Base-by-base conservation (phyloP, 2,888 invertebrate genomes). In the Schrankia costaestrigalis region DNA sequence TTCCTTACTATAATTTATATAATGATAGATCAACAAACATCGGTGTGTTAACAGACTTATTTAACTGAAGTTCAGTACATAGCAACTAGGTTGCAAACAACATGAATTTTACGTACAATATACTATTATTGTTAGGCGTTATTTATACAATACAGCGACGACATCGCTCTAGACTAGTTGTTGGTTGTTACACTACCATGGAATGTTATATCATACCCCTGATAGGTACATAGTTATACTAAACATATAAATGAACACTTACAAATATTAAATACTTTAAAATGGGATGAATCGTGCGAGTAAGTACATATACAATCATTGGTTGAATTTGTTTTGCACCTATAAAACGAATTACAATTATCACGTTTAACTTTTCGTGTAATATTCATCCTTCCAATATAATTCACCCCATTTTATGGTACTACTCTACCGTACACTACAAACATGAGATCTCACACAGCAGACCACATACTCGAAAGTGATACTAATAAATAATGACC, bases 401-500 rank as follows among this genome's bases (percentile, higher is more conserved):
- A n/a, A n/a, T n/a, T n/a, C n/a, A n/a, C n/a, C n/a, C n/a, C n/a
- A n/a, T n/a, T n/a, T n/a, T n/a, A n/a, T n/a, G n/a, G n/a, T n/a
- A n/a, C n/a, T n/a, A n/a, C n/a, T n/a, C n/a, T n/a, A n/a, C n/a
- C 55, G 61, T 71, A 70, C 71, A 65, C 71, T 72, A 68, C 68
- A 70, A 55, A 61, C 71, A 75, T 83, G 85, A 85, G 82, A 86
- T 86, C 83, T 74, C 80, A 80, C 79, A 71, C 77, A 78, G 75
- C 71, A 76, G 50, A 75, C 66, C 71, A 57, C 74, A 76, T 69
- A 72, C 71, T 62, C 66, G 41, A 71, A 71, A 73, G 66, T 73
- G 70, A 67, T 63, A 72, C 68, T 74, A 86, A 86, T 86, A 87
- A 87, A 85, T 85, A 84, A 81, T 82, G 76, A 73, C 71, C 78